Conservation (phyloP, 1,140 invertebrate genomes). For the Magallana angulata region DNA sequence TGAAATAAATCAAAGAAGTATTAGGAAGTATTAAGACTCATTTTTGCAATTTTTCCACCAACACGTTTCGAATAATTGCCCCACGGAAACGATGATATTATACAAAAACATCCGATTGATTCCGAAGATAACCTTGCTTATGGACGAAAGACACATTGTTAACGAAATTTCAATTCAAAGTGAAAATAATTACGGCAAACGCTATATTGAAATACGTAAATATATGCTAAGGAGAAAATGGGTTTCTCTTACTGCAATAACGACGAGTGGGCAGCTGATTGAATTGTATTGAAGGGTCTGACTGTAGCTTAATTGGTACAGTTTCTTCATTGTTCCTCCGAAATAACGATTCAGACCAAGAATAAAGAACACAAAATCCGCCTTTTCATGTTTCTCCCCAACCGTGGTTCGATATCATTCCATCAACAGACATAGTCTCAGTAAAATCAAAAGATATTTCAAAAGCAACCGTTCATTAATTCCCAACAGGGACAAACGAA, state of each 20-base stretch:
- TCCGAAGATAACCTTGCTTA: neutral
- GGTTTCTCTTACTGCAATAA: neutral
- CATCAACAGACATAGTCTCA: neutral
- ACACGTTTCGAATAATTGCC: constrained; percentile 1
- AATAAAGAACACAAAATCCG: neutral
- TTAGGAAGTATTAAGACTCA: constrained; percentile 25
- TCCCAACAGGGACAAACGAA: neutral
- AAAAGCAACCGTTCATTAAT: neutral
- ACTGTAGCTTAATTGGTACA: neutral
- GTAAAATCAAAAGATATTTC: neutral
- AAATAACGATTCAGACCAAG: neutral
- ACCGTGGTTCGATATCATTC: neutral
- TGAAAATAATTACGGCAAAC: neutral
- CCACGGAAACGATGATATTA: constrained; percentile 1
- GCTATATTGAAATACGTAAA: neutral
- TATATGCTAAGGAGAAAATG: neutral
- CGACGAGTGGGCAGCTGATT: neutral
- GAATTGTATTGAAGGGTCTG: neutral
- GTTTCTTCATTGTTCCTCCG: neutral
- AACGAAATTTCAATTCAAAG: constrained; percentile 10
- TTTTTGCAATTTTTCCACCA: neutral
- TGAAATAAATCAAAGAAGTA: constrained; percentile 25
- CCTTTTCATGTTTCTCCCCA: neutral
- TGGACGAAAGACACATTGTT: neutral
- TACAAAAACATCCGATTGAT: constrained; percentile 1